Base-by-base conservation (phyloP, 2,888 invertebrate genomes). In the Platycheirus albimanus region DNA sequence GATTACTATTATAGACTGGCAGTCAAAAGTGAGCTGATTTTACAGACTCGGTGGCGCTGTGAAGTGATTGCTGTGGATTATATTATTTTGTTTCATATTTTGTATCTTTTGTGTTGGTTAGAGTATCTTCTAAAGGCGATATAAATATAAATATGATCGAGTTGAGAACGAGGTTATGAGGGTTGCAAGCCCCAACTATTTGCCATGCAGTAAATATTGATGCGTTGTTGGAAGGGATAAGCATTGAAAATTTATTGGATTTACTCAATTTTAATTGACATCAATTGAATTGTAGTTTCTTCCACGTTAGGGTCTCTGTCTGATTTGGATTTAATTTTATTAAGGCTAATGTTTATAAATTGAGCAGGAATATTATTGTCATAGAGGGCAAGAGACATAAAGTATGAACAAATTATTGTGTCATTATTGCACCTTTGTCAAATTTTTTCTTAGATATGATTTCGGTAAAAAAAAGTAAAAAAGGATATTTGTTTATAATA, bases 31-130 rank as follows among this genome's bases (percentile, higher is more conserved):
- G 71, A 71, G 71, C 71, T 71, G 81, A 71, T 71, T 72, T 71
- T 76, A 80, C 74, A 83, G 83, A 83, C 83, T 74, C 45, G 13
- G 56, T 83, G 83, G 83, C 83, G 83, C 83, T 78, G 51, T 43
- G 20, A 15, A 36, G 64, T 67, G 15, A 47, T n/a, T 54, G 51
- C 54, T 43, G 66, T 81, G 58, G 45, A 45, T 41, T 8, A 7
- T 33, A 2, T 15, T 28, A 24, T 67, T 13, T 20, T 33, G n/a
- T 38, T 54, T 47, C 15, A 11, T 19, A 49, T 54, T 15, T 36
- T 43, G 20, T 15, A 10, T 17, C 10, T 28, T 11, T 52, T 8
- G 30, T 41, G 13, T 13, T 15, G n/a, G n/a, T n/a, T n/a, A n/a
- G n/a, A n/a, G n/a, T n/a, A n/a, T n/a, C n/a, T n/a, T n/a, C 8